Percentiles rank a stretch among this genome's conserved stretches.
These are phyloP conservation scores for Tipula unca DNA, from an alignment of 2,888 invertebrate species.

Conservation along the genomic window DNA sequence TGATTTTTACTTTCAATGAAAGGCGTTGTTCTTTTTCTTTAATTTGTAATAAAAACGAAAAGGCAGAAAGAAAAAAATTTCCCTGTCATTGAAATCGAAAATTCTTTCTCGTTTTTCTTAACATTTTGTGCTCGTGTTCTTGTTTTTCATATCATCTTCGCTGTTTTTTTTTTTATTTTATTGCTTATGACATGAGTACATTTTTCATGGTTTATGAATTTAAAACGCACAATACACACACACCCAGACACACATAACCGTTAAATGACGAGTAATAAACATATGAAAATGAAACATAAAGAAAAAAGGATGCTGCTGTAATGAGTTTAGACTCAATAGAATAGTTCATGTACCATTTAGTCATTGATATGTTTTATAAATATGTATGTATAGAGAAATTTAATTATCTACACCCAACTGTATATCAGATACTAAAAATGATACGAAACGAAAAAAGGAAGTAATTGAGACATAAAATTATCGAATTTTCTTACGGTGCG, in stretches of 20 bases:
- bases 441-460: neutral
- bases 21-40: constrained; percentile 17
- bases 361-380: neutral
- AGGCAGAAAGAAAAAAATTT: neutral
- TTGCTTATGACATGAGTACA: neutral
- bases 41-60: neutral
- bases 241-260: neutral
- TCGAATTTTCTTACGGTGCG: neutral
- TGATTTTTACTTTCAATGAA: constrained; percentile 16
- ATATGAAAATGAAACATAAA: neutral
- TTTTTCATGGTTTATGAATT: neutral
- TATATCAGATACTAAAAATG: neutral
- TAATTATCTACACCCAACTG: neutral
- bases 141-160: neutral
- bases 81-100: constrained; percentile 16
- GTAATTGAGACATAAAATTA: constrained; percentile 16
- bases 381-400: neutral
- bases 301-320: neutral
- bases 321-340: neutral
- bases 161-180: neutral
- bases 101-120: constrained; percentile 17
- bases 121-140: neutral
- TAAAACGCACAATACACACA: neutral
- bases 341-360: neutral
- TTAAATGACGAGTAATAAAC: neutral